phyloP scores from a whole-genome alignment of 2,888 invertebrate genomes.

The Linnaemya tessellans region DNA sequence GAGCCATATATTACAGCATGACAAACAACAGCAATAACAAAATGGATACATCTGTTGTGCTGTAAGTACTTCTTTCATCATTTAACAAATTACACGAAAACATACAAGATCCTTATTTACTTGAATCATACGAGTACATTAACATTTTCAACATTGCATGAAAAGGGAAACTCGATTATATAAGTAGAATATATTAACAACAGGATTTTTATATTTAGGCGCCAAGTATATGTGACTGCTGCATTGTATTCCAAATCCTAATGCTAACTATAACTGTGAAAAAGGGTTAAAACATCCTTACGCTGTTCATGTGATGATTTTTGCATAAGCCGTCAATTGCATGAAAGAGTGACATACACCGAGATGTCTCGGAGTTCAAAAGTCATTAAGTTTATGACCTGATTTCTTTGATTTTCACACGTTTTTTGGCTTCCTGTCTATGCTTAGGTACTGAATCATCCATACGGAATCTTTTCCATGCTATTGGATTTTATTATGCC shows the following conservation, averaged over 20 bases:
- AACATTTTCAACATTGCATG: not conserved
- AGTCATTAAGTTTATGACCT: slow-evolving; percentile 65
- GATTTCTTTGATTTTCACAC: slow-evolving; percentile 67
- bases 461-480: slow-evolving; percentile 35
- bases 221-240: slow-evolving; percentile 33
- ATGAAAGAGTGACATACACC: not conserved
- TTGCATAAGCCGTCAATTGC: not conserved
- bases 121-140: not conserved
- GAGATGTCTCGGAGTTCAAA: slow-evolving; percentile 28
- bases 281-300: slow-evolving; percentile 30
- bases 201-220: slow-evolving; percentile 43
- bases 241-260: slow-evolving; percentile 5
- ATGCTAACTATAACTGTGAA: not conserved
- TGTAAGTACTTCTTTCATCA: slow-evolving; percentile 24
- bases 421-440: slow-evolving; percentile 24
- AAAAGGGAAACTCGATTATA: not conserved
- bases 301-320: slow-evolving; percentile 45
- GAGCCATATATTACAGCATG: slow-evolving; percentile 41
- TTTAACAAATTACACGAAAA: slow-evolving; percentile 39
- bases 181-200: slow-evolving; percentile 24
- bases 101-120: not conserved
- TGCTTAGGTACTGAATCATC: slow-evolving; percentile 53
- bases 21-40: slow-evolving; percentile 47
- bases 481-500: slow-evolving; percentile 49
- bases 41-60: slow-evolving; percentile 8